A percentile compares a stretch with the other conserved stretches of the same genome.
Conservation (phyloP, 2,888 invertebrate species). For the Dysmachus trigonus region DNA sequence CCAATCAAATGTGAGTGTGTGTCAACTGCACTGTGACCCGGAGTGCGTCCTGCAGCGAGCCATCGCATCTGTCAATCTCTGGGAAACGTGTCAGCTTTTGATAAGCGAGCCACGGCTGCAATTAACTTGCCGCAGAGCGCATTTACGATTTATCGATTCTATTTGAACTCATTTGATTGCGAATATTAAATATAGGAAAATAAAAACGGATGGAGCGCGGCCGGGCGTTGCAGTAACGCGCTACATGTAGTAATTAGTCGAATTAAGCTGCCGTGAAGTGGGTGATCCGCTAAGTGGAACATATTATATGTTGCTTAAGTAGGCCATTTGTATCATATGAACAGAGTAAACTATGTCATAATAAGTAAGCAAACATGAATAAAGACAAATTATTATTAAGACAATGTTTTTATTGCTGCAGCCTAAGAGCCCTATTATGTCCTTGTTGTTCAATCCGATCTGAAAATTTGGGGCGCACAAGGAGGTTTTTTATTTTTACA, state of each 20-base stretch:
- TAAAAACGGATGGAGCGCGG: neutral
- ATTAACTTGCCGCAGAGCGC: neutral
- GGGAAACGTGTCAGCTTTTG: neutral
- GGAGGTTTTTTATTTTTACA: too few species aligned
- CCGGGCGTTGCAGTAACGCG: neutral
- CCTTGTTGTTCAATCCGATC: neutral
- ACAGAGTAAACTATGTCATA: constrained; percentile 19
- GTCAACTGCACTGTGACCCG: neutral
- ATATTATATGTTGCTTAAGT: constrained; percentile 48
- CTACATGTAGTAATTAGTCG: constrained; percentile 18
- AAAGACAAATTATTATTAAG: constrained; percentile 31
- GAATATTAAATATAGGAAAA: neutral
- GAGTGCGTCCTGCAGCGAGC: neutral
- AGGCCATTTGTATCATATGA: constrained; percentile 49
- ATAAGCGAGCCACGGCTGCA: neutral
- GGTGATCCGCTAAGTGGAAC: constrained; percentile 12
- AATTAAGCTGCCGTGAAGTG: neutral
- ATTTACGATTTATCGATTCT: constrained; percentile 16
- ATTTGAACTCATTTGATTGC: constrained; percentile 11
- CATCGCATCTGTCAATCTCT: neutral
- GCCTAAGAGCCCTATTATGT: neutral
- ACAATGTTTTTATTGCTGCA: neutral
- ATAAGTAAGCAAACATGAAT: neutral
- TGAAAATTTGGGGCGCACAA: too few species aligned
- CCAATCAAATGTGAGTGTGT: neutral